Evolutionary conservation across 1,140 invertebrate species (phyloP).

Genomic region (Drosophila pachea): DNA sequence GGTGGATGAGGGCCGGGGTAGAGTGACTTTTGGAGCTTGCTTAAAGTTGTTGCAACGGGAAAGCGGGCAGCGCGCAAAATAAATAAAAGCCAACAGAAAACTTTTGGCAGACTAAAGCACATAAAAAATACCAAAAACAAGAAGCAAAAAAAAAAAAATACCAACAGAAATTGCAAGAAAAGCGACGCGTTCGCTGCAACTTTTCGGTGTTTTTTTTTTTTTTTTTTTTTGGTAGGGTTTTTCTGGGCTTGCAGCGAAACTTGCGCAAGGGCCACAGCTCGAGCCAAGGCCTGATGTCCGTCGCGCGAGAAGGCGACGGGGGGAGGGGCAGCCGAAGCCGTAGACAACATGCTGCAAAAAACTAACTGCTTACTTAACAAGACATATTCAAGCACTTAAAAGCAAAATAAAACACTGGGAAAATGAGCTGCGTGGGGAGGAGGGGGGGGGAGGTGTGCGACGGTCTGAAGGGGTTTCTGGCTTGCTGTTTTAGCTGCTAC

Average conservation of each 20-base stretch:
- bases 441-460: not conserved
- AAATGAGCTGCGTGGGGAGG: not conserved
- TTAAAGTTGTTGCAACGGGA: slow-evolving; percentile 51
- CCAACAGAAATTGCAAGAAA: slow-evolving; percentile 25
- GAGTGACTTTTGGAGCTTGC: slow-evolving; percentile 57
- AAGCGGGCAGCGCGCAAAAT: slow-evolving; percentile 47
- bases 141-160: slow-evolving; percentile 7
- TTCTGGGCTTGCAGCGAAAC: not conserved
- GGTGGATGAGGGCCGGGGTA: too few species aligned
- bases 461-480: not conserved
- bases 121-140: slow-evolving; percentile 19
- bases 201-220: slow-evolving; percentile 30
- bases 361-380: slow-evolving; percentile 77
- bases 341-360: slow-evolving; percentile 60
- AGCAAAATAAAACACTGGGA: slow-evolving; percentile 63
- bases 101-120: slow-evolving; percentile 39
- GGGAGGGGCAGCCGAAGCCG: slow-evolving; percentile 13
- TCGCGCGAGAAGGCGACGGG: not conserved
- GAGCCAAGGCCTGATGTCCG: not conserved
- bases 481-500: slow-evolving; percentile 22
- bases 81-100: slow-evolving; percentile 68
- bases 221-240: too few species aligned
- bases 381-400: slow-evolving; percentile 77
- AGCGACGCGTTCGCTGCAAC: slow-evolving; percentile 45
- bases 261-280: slow-evolving; percentile 6